Conservation (phyloP, 2,797 vertebrate species). For the Gadopsis bispinosus region DNA sequence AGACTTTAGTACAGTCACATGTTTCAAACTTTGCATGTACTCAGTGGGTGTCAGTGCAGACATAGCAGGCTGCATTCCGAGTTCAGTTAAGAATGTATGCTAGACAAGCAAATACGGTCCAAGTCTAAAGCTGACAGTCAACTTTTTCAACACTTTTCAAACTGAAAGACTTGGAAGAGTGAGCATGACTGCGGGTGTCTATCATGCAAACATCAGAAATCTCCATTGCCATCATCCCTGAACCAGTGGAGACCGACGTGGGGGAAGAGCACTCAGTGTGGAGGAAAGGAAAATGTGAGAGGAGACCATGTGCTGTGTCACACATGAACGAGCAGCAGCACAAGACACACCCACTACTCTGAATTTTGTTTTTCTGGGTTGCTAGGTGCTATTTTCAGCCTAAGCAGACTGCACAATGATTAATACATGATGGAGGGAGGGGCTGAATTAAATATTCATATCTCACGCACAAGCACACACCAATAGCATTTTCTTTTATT, state of each 20-base stretch:
- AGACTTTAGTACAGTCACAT: conserved; percentile 21
- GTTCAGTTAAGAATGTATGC: conserved; percentile 11
- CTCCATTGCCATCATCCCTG: conserved; percentile 2
- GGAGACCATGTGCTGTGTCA: conserved; percentile 64
- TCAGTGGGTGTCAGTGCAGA: conserved; percentile 37
- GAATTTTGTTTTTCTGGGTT: conserved; percentile 80
- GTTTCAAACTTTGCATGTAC: conserved; percentile 27
- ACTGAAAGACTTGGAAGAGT: not conserved
- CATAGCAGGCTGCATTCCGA: conserved; percentile 24
- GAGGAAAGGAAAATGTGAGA: conserved; percentile 49
- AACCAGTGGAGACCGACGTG: conserved; percentile 4
- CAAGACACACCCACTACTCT: conserved; percentile 63
- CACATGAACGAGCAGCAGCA: conserved; percentile 62
- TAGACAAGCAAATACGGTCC: not conserved
- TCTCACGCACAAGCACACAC: conserved; percentile 54
- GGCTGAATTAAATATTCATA: conserved; percentile 82
- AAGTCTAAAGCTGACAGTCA: not conserved
- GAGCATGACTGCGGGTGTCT: not conserved
- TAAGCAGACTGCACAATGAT: conserved; percentile 82
- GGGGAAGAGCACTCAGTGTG: conserved; percentile 2
- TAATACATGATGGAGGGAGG: conserved; percentile 82
- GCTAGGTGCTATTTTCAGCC: conserved; percentile 81
- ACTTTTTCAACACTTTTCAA: not conserved
- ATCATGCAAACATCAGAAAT: conserved; percentile 14
- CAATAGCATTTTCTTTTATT: conserved; percentile 51